Conservation (phyloP, 2,888 invertebrate species). For the Leptopilina myrica region DNA sequence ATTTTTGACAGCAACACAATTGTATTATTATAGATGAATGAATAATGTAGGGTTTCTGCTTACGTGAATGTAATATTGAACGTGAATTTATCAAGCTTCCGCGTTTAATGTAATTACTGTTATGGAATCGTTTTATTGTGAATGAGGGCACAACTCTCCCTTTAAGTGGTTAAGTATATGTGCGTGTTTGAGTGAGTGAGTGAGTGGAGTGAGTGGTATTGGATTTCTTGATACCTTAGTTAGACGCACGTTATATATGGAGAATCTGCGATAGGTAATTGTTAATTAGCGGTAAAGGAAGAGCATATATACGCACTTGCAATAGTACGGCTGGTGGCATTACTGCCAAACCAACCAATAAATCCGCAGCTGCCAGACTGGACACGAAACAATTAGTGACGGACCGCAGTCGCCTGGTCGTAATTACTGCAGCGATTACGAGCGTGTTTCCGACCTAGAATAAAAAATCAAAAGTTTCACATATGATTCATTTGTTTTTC, state of each 20-base stretch:
- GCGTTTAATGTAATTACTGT: neutral
- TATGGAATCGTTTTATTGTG: neutral
- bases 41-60: no score
- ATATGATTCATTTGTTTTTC: neutral
- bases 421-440: conserved; percentile 92
- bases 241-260: neutral
- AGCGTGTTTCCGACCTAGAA: conserved; percentile 88
- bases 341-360: conserved; percentile 94
- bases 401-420: conserved; percentile 90
- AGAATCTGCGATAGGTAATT: conserved; percentile 33
- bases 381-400: conserved; percentile 98
- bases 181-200: no score
- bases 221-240: conserved; percentile 16
- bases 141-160: neutral
- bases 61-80: no score
- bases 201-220: neutral
- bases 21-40: no score
- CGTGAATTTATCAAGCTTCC: neutral
- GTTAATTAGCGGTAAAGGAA: conserved; percentile 39
- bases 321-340: conserved; percentile 93
- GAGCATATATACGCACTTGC: conserved; percentile 63
- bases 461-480: conserved; percentile 46
- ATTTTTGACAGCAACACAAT: no score
- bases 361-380: conserved; percentile 94
- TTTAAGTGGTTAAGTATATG: neutral